Evolutionary conservation across 1,140 invertebrate genomes (phyloP).

Genomic region (Venturia canescens): DNA sequence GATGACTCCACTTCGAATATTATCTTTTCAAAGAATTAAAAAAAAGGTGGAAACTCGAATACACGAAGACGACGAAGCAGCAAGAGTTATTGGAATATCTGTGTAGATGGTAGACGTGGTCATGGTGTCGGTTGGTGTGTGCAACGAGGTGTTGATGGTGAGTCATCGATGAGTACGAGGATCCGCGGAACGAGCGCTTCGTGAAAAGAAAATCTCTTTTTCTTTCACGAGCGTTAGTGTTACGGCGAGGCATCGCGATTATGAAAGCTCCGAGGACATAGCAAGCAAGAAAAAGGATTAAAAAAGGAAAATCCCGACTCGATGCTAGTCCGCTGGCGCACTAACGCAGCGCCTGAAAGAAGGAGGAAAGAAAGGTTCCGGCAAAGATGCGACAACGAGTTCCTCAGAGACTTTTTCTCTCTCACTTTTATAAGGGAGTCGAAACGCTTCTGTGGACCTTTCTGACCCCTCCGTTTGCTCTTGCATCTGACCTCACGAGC

Average conservation of each 20-base stretch:
- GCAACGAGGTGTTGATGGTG: slow-evolving; percentile 20
- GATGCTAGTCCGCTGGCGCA: not conserved
- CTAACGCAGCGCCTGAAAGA: not conserved
- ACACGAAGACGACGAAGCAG: not conserved
- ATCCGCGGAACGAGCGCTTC: slow-evolving; percentile 44
- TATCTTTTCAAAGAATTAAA: too few species aligned
- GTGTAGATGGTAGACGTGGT: not conserved
- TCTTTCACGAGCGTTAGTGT: slow-evolving; percentile 56
- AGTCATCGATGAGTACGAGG: slow-evolving; percentile 8
- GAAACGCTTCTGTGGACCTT: not conserved
- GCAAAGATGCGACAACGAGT: slow-evolving; percentile 3
- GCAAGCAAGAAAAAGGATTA: slow-evolving; percentile 18
- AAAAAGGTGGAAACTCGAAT: not conserved
- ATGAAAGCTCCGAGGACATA: slow-evolving; percentile 50
- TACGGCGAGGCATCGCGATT: slow-evolving; percentile 54
- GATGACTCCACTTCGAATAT: too few species aligned
- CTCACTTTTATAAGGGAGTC: not conserved
- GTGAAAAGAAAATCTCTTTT: slow-evolving; percentile 57
- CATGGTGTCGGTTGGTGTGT: not conserved
- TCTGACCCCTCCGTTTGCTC: not conserved
- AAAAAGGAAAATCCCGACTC: slow-evolving; percentile 10
- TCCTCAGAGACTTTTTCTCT: slow-evolving; percentile 20
- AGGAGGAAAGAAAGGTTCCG: slow-evolving; percentile 14
- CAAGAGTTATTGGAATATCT: slow-evolving; percentile 5
- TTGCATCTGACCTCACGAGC: not conserved